Evolutionary conservation across 2,113 vertebrate genomes (phyloP).

Genomic region (Perccottus glenii): DNA sequence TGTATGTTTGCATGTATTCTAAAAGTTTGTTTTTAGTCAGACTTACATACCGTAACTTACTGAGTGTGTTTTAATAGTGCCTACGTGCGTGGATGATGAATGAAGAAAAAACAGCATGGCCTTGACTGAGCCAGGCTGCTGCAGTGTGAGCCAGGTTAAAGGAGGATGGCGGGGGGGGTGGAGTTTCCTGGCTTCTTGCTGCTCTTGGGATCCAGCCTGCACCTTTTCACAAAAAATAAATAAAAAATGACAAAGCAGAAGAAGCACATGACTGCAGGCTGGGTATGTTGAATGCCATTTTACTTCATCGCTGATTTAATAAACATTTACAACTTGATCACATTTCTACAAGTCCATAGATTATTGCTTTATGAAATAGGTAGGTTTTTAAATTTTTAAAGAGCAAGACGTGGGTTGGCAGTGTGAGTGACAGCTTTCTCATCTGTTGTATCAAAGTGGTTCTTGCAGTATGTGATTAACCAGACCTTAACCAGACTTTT

Average conservation of each 20-base stretch:
- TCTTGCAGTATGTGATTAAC: too few relatives aligned
- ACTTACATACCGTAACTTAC: background rate
- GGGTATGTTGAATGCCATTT: too few relatives aligned
- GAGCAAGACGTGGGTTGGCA: too few relatives aligned
- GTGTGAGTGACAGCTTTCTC: too few relatives aligned
- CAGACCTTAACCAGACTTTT: too few relatives aligned
- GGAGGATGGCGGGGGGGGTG: conserved; percentile 38
- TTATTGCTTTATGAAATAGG: too few relatives aligned
- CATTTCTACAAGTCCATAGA: too few relatives aligned
- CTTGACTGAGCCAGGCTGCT: conserved; percentile 40
- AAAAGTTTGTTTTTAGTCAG: background rate
- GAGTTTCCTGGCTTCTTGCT: conserved; percentile 59
- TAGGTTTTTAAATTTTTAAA: too few relatives aligned
- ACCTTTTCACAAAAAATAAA: conserved; percentile 16
- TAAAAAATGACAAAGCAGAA: conserved; percentile 42
- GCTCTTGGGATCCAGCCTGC: conserved; percentile 30
- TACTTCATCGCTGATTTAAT: too few relatives aligned
- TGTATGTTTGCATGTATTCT: too few relatives aligned
- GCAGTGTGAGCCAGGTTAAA: conserved; percentile 40
- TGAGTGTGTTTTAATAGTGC: background rate
- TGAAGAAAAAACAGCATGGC: conserved; percentile 23
- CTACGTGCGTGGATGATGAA: conserved; percentile 16
- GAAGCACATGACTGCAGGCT: background rate
- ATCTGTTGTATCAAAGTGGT: too few relatives aligned
- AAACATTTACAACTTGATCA: too few relatives aligned